Evolutionary conservation across 2,797 vertebrate genomes (phyloP).

Genomic region (Sebastes melanostomus): DNA sequence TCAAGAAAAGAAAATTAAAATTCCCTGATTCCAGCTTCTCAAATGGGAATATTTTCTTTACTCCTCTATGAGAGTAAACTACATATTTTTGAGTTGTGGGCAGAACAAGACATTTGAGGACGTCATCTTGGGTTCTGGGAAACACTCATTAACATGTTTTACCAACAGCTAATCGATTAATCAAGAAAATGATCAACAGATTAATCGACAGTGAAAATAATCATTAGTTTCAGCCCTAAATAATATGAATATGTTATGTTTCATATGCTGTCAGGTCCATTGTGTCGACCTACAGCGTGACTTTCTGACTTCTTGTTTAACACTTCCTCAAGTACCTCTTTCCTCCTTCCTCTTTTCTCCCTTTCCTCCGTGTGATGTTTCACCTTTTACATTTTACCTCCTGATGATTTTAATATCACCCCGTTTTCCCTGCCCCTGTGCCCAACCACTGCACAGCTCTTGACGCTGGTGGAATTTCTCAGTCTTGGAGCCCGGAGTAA

Average conservation of each 20-base stretch:
- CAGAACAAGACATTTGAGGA: no score
- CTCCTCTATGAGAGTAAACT: no score
- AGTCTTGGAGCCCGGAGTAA: not conserved
- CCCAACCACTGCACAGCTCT: not conserved
- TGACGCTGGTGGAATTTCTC: not conserved
- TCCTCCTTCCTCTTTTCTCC: not conserved
- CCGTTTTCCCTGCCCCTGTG: not conserved
- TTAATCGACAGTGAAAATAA: no score
- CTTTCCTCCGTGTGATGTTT: slow-evolving; percentile 6
- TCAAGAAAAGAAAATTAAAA: no score
- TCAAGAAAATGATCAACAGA: no score
- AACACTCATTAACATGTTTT: no score
- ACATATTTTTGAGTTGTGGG: no score
- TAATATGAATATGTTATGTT: not conserved
- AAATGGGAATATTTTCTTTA: no score
- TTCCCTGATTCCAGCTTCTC: no score
- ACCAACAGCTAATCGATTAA: no score
- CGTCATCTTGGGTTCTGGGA: no score
- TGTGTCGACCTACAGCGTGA: slow-evolving; percentile 7
- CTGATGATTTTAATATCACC: not conserved
- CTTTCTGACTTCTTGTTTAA: not conserved
- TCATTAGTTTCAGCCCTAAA: no score
- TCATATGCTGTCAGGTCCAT: not conserved
- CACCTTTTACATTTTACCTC: slow-evolving; percentile 1
- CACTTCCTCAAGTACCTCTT: not conserved